Conservation (phyloP, 2,888 invertebrate genomes). For the Chalcosyrphus nemorum region DNA sequence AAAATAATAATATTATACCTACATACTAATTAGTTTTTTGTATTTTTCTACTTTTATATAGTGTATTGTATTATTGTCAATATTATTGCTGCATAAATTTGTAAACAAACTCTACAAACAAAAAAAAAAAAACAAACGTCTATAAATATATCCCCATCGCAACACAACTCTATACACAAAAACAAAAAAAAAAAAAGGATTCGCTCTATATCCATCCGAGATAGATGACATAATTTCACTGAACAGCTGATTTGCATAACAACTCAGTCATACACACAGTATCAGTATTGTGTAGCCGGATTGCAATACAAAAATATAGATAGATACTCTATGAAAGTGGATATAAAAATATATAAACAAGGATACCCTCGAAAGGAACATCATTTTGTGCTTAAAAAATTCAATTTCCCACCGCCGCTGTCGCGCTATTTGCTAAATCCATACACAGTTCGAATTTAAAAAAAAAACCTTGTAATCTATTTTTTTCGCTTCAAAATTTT, state of each 20-base stretch:
- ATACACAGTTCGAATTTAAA: constrained; percentile 7
- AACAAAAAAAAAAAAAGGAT: constrained; percentile 14
- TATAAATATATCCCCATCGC: constrained; percentile 40
- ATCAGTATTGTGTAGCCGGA: constrained; percentile 2
- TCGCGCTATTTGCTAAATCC: constrained; percentile 14
- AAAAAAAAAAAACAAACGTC: too few relatives aligned
- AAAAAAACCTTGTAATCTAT: too few relatives aligned
- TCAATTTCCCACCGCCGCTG: constrained; percentile 38
- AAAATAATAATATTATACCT: constrained; percentile 28
- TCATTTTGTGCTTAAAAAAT: constrained; percentile 13
- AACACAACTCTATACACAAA: constrained; percentile 1
- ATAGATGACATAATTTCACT: constrained; percentile 51
- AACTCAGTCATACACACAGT: constrained; percentile 29
- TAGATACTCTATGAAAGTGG: not conserved
- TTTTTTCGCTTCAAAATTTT: not conserved
- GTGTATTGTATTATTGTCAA: constrained; percentile 42
- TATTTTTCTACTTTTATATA: constrained; percentile 75
- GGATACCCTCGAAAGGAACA: not conserved
- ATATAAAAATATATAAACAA: constrained; percentile 5
- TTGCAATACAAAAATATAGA: not conserved
- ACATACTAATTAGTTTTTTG: constrained; percentile 65
- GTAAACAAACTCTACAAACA: constrained; percentile 40
- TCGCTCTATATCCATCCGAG: constrained; percentile 22
- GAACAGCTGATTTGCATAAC: constrained; percentile 70
- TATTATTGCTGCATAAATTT: constrained; percentile 56